phyloP scores from a whole-genome alignment of 1,140 invertebrate genomes.

The Polypedilum vanderplanki region DNA sequence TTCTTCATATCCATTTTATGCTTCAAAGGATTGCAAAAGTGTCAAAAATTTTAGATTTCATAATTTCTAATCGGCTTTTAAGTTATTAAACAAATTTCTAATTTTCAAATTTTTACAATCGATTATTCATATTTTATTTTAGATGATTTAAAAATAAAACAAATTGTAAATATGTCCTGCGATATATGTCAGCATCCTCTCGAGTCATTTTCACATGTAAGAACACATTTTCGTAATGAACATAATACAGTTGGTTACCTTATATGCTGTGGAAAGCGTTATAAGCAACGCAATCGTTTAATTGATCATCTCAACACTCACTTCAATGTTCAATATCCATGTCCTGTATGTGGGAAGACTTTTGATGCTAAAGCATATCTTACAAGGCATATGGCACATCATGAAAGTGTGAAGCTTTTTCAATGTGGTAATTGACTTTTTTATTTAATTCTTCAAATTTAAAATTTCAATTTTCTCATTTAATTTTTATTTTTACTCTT shows the following conservation, averaged over 20 bases:
- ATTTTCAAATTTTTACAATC: too few species aligned
- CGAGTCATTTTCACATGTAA: background rate
- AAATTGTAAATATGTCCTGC: background rate
- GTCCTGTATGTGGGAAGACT: background rate
- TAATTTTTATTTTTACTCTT: too few species aligned
- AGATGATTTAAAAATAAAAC: background rate
- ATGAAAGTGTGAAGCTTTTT: constrained; percentile 30
- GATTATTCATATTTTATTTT: too few species aligned
- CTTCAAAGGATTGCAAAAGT: too few species aligned
- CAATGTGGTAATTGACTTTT: too few species aligned
- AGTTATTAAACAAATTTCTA: too few species aligned
- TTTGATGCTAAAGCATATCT: background rate
- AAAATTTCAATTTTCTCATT: too few species aligned
- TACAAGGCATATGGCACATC: background rate
- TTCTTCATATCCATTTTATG: too few species aligned
- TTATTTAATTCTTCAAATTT: too few species aligned
- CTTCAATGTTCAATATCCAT: background rate
- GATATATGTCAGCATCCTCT: background rate
- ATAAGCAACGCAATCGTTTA: background rate
- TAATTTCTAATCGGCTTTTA: too few species aligned
- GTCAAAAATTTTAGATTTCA: too few species aligned
- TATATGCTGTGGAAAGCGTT: background rate
- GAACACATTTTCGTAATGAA: background rate
- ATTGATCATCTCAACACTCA: constrained; percentile 4
- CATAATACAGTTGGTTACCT: background rate